phyloP scores from a whole-genome alignment of 1,140 invertebrate genomes.

The Cotesia chilonis region DNA sequence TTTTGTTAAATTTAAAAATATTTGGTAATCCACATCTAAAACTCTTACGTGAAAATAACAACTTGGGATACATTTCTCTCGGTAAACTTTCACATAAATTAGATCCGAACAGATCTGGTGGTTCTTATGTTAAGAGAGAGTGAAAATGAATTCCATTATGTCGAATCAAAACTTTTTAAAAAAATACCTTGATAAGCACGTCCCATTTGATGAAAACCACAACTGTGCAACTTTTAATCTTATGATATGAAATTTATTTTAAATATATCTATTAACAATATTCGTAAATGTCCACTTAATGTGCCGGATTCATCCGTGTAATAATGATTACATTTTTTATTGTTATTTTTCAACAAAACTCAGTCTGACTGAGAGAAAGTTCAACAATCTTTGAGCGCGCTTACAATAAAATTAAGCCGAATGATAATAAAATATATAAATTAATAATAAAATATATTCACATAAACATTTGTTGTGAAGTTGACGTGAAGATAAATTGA shows the following conservation, averaged over 20 bases:
- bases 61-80: constrained; percentile 4
- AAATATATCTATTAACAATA: background rate
- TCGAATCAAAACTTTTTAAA: background rate
- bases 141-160: constrained; percentile 3
- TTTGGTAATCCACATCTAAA: background rate
- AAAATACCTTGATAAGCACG: background rate
- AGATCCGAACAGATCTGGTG: background rate
- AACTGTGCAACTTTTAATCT: background rate
- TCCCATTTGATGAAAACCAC: background rate
- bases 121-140: constrained; percentile 14
- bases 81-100: constrained; percentile 28
- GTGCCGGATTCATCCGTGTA: background rate
- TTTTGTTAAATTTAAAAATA: background rate
- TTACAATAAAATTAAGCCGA: constrained; percentile 17
- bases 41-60: background rate
- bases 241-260: background rate
- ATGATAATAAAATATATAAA: background rate
- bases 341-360: background rate
- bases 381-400: background rate
- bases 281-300: background rate
- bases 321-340: background rate
- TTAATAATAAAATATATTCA: background rate
- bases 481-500: too few relatives aligned
- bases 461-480: background rate
- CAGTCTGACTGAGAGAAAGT: constrained; percentile 12